Percentiles rank a stretch among this genome's conserved stretches.
phyloP scores from a whole-genome alignment of 2,797 vertebrate genomes.

The Cossypha niveicapilla region DNA sequence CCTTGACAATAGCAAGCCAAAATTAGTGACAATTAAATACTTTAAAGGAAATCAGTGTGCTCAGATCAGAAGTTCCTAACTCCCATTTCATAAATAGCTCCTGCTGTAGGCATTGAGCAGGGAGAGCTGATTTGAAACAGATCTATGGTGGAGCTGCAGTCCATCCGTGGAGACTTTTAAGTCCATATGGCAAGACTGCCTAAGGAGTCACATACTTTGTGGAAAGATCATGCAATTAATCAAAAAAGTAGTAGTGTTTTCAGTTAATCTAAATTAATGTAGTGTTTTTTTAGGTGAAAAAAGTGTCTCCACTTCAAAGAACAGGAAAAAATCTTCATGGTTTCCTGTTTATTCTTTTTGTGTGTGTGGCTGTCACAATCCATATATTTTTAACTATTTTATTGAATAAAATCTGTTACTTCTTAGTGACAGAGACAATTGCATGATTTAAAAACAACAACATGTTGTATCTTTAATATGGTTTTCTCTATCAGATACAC shows the following conservation, averaged over 20 bases:
- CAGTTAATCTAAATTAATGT: constrained; percentile 44
- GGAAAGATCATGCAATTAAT: constrained; percentile 46
- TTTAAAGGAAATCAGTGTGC: neutral
- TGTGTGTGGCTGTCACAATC: neutral
- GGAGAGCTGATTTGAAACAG: constrained; percentile 51
- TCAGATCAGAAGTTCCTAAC: neutral
- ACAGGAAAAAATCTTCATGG: neutral
- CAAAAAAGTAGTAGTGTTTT: constrained; percentile 34
- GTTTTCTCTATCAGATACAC: neutral
- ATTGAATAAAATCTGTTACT: neutral
- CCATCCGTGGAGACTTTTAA: constrained; percentile 40
- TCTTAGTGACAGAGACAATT: neutral
- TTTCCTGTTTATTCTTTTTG: constrained; percentile 1
- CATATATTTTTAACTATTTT: neutral
- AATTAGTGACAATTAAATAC: neutral
- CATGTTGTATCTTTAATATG: neutral
- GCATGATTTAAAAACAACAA: neutral
- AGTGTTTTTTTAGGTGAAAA: neutral
- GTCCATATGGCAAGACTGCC: constrained; percentile 48
- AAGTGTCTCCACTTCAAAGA: constrained; percentile 28
- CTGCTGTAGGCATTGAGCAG: neutral
- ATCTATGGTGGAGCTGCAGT: constrained; percentile 33
- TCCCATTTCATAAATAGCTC: neutral
- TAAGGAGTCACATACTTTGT: constrained; percentile 53
- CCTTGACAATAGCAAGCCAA: neutral